Conservation (phyloP, 2,113 vertebrate species). For the Pterocles orientalis region DNA sequence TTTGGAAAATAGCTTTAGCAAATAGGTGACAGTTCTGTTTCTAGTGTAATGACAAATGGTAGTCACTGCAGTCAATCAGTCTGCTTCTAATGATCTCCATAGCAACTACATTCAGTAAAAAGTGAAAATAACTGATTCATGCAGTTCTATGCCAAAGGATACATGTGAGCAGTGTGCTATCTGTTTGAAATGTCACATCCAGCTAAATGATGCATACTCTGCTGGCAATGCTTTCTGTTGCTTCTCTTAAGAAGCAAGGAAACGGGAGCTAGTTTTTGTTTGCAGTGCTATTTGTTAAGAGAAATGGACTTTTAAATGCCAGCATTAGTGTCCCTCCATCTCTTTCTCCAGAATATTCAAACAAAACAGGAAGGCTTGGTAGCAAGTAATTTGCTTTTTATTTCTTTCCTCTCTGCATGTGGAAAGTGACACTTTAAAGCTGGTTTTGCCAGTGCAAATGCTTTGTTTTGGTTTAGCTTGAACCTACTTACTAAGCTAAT, state of each 20-base stretch:
- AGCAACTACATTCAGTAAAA: constrained; percentile 1
- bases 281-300: not conserved
- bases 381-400: not conserved
- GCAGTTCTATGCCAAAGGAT: not conserved
- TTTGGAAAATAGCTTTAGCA: not conserved
- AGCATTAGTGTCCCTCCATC: not conserved
- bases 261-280: not conserved
- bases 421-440: not conserved
- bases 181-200: not conserved
- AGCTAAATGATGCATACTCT: not conserved
- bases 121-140: constrained; percentile 26
- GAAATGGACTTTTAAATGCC: not conserved
- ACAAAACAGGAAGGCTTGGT: not conserved
- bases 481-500: not conserved
- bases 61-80: not conserved
- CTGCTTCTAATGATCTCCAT: not conserved
- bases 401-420: not conserved
- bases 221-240: not conserved
- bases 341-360: not conserved
- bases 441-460: not conserved
- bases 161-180: not conserved
- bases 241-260: not conserved
- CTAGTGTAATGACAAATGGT: not conserved
- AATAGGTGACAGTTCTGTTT: not conserved
- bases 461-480: not conserved